Conservation (phyloP, 2,888 invertebrate genomes). For the Acleris sparsana region DNA sequence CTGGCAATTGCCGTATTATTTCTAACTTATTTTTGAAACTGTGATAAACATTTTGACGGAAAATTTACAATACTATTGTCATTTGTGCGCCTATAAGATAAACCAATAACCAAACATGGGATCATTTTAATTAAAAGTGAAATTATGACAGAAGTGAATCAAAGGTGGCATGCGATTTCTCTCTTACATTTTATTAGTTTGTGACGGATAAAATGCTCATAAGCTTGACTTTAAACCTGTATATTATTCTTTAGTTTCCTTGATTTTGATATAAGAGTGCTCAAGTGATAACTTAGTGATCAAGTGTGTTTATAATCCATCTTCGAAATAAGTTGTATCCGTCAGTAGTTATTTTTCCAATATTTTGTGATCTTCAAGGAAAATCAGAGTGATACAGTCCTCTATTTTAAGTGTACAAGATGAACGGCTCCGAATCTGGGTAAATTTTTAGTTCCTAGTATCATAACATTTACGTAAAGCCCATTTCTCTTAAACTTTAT, state of each 20-base stretch:
- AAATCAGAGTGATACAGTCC: slow-evolving; percentile 51
- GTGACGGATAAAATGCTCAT: slow-evolving; percentile 75
- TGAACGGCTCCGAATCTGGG: slow-evolving; percentile 93
- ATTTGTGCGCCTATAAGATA: slow-evolving; percentile 36
- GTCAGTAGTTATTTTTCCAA: slow-evolving; percentile 54
- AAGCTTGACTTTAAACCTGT: slow-evolving; percentile 60
- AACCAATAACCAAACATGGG: slow-evolving; percentile 46
- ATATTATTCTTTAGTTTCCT: slow-evolving; percentile 66
- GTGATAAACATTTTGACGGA: slow-evolving; percentile 61
- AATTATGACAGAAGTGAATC: slow-evolving; percentile 75
- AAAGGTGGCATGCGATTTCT: slow-evolving; percentile 79
- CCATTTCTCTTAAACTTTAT: background rate
- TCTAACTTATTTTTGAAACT: slow-evolving; percentile 60
- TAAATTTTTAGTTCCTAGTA: slow-evolving; percentile 68
- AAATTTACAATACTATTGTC: slow-evolving; percentile 50
- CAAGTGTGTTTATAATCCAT: slow-evolving; percentile 52
- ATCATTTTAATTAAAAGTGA: slow-evolving; percentile 57
- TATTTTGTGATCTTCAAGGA: slow-evolving; percentile 53
- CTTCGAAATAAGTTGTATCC: slow-evolving; percentile 49
- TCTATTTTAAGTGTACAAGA: slow-evolving; percentile 64
- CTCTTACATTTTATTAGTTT: slow-evolving; percentile 79
- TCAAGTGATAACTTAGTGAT: slow-evolving; percentile 59
- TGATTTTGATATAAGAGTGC: slow-evolving; percentile 67
- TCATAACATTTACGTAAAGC: slow-evolving; percentile 1
- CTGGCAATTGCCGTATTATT: slow-evolving; percentile 76